Percentiles rank a stretch among this genome's conserved stretches.
phyloP scores from a whole-genome alignment of 2,113 vertebrate genomes.

The Phaethon lepturus region DNA sequence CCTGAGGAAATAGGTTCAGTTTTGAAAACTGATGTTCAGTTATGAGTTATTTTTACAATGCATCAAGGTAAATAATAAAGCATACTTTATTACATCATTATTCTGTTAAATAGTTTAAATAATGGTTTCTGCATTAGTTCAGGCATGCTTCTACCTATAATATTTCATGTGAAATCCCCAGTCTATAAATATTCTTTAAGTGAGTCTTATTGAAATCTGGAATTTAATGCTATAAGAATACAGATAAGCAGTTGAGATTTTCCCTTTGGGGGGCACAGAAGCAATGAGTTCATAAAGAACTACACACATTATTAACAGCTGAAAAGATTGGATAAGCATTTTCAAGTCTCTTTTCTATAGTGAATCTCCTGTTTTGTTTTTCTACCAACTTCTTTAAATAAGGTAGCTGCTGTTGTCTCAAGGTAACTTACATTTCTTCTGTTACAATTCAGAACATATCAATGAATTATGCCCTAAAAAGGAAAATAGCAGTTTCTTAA shows the following conservation, averaged over 20 bases:
- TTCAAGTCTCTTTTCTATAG: not conserved
- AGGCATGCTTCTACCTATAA: not conserved
- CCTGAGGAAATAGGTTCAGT: not conserved
- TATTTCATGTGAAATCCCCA: not conserved
- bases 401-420: not conserved
- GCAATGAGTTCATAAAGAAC: not conserved
- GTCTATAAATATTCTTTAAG: not conserved
- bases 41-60: conserved; percentile 46
- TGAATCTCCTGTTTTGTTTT: not conserved
- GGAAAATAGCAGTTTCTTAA: not conserved
- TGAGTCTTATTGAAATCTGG: not conserved
- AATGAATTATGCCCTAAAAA: not conserved
- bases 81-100: not conserved
- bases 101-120: not conserved
- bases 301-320: not conserved
- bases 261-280: not conserved
- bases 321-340: not conserved
- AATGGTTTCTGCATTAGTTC: not conserved
- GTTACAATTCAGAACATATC: not conserved
- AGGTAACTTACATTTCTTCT: not conserved
- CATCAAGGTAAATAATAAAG: not conserved
- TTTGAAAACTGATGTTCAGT: conserved; percentile 19
- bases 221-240: not conserved
- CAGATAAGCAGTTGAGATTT: not conserved
- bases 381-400: not conserved